Conservation (phyloP, 1,140 invertebrate genomes). For the Caerostris extrusa region DNA sequence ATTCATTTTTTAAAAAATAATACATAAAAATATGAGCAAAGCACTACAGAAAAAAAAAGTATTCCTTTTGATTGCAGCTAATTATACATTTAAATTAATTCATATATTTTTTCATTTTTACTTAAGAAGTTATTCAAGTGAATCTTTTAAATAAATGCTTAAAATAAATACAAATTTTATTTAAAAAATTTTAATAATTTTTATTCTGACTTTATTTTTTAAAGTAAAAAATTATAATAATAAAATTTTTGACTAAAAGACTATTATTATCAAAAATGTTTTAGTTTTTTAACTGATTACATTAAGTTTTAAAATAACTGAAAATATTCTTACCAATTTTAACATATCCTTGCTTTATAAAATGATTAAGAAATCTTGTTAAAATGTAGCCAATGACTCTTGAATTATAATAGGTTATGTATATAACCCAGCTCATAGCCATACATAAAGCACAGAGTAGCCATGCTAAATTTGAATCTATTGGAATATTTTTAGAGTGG, state of each 20-base stretch:
- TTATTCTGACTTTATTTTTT: not conserved
- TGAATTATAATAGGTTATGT: slow-evolving; percentile 97
- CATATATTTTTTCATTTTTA: too few relatives aligned
- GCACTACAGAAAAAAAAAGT: too few relatives aligned
- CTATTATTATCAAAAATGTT: slow-evolving; percentile 51
- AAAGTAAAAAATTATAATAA: too few relatives aligned
- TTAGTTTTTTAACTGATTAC: not conserved
- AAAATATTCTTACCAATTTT: slow-evolving; percentile 89
- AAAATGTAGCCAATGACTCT: slow-evolving; percentile 93
- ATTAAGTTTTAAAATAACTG: not conserved
- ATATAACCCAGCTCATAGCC: slow-evolving; percentile 93
- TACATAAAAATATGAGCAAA: not conserved
- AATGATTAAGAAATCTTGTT: slow-evolving; percentile 93
- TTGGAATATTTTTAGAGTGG: slow-evolving; percentile 77
- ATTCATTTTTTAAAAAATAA: slow-evolving; percentile 53
- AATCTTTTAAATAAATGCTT: too few relatives aligned
- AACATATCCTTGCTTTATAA: slow-evolving; percentile 86
- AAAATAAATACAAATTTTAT: too few relatives aligned
- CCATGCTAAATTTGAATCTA: slow-evolving; percentile 90
- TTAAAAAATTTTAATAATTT: too few relatives aligned
- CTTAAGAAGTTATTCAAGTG: too few relatives aligned
- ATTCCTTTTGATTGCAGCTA: too few relatives aligned
- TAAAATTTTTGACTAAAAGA: not conserved
- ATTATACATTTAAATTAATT: too few relatives aligned
- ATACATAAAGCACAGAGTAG: slow-evolving; percentile 90